Conservation (phyloP, 2,888 invertebrate genomes). For the Lacanobia oleracea region DNA sequence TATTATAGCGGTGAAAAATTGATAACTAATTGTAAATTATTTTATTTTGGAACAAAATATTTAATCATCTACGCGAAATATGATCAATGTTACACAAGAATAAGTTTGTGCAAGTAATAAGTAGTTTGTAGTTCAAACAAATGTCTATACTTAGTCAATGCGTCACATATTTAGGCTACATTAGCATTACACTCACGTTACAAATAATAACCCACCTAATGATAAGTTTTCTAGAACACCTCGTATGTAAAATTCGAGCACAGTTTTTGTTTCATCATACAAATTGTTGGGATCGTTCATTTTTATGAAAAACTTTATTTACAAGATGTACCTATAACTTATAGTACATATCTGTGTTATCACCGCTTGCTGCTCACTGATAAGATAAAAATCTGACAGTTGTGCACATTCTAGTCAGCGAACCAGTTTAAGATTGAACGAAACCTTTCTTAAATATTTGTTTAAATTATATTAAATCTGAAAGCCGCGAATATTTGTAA, state of each 20-base stretch:
- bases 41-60: not conserved
- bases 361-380: constrained; percentile 69
- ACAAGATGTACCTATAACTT: constrained; percentile 44
- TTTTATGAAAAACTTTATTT: constrained; percentile 56
- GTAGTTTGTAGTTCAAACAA: constrained; percentile 17
- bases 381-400: constrained; percentile 71
- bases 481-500: not conserved
- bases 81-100: not conserved
- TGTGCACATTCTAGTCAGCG: constrained; percentile 18
- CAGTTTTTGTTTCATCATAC: constrained; percentile 71
- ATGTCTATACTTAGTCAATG: constrained; percentile 22
- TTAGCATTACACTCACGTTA: constrained; percentile 30
- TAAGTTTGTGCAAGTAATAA: not conserved
- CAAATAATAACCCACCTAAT: constrained; percentile 74
- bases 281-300: constrained; percentile 77
- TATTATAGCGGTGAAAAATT: not conserved
- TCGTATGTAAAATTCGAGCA: constrained; percentile 81
- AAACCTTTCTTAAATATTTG: not conserved
- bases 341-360: constrained; percentile 65
- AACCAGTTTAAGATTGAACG: constrained; percentile 17
- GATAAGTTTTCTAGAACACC: constrained; percentile 77
- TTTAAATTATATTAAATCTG: not conserved
- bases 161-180: constrained; percentile 26
- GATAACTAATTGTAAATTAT: not conserved
- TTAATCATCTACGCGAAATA: not conserved